Conservation (phyloP, 2,113 vertebrate species). For the Ptychochromis oligacanthus region DNA sequence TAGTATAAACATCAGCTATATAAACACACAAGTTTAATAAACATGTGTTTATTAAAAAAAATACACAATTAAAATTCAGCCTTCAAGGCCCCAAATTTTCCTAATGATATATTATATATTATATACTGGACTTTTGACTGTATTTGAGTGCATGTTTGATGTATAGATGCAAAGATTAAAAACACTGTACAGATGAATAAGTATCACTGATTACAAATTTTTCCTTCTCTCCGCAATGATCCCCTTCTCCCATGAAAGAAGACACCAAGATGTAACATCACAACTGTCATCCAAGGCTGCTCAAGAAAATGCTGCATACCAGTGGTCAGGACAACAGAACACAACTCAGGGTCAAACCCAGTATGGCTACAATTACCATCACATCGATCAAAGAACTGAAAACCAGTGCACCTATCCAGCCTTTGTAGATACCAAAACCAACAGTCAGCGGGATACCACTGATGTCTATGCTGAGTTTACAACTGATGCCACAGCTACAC, state of each 20-base stretch:
- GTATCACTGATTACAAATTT: constrained; percentile 16
- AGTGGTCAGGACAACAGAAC: constrained; percentile 46
- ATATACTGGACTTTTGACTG: neutral
- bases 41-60: neutral
- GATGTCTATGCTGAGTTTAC: constrained; percentile 69
- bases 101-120: neutral
- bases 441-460: constrained; percentile 18
- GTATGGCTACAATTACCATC: constrained; percentile 73
- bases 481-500: constrained; percentile 25
- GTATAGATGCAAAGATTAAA: neutral
- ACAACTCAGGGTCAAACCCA: constrained; percentile 60
- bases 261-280: constrained; percentile 39
- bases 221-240: neutral
- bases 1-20: neutral
- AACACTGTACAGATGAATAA: neutral
- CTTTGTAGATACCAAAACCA: constrained; percentile 26
- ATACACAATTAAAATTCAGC: neutral
- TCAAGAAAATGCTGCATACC: constrained; percentile 38
- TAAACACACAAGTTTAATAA: neutral
- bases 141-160: neutral
- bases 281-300: constrained; percentile 17
- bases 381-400: constrained; percentile 76
- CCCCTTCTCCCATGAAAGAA: constrained; percentile 9
- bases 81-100: neutral
- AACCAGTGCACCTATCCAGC: constrained; percentile 28